These are phyloP conservation scores for Drosophila serrata DNA, from an alignment of 1,140 invertebrate species.

Conservation along the genomic window DNA sequence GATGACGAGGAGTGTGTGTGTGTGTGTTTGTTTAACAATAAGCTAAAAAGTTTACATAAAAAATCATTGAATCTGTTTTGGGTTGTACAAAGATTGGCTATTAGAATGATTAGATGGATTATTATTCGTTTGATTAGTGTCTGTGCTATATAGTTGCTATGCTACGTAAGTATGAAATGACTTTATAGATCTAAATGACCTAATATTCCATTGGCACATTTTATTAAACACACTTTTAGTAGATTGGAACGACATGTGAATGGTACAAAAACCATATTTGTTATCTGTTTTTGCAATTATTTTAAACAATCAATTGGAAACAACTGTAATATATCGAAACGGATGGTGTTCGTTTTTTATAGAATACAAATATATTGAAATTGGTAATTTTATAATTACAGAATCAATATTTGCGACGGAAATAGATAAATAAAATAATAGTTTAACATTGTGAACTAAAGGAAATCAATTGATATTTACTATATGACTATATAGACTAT, in stretches of 20 bases:
- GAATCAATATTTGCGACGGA: not conserved
- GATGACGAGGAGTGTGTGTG: not conserved
- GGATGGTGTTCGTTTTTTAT: too few species aligned
- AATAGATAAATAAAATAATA: not conserved
- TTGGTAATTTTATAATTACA: too few species aligned
- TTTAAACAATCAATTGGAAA: not conserved
- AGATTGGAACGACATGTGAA: not conserved
- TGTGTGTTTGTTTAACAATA: conserved; percentile 11
- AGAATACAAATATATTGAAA: not conserved
- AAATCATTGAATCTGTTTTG: conserved; percentile 13
- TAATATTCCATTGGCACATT: conserved; percentile 10
- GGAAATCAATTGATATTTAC: not conserved
- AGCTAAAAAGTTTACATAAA: conserved; percentile 20
- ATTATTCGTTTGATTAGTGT: conserved; percentile 15
- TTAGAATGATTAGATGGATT: conserved; percentile 31
- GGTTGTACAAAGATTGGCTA: conserved; percentile 30
- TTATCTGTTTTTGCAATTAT: not conserved
- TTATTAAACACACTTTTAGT: not conserved
- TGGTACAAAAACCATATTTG: not conserved
- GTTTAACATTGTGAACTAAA: not conserved
- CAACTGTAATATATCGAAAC: too few species aligned
- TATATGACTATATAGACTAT: too few species aligned
- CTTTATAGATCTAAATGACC: conserved; percentile 11
- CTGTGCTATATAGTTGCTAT: conserved; percentile 27
- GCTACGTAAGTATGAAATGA: conserved; percentile 29